Evolutionary conservation across 2,888 invertebrate genomes (phyloP), one percentile per base, ranked within the genome.

Genomic region (Sinelater perroti): DNA sequence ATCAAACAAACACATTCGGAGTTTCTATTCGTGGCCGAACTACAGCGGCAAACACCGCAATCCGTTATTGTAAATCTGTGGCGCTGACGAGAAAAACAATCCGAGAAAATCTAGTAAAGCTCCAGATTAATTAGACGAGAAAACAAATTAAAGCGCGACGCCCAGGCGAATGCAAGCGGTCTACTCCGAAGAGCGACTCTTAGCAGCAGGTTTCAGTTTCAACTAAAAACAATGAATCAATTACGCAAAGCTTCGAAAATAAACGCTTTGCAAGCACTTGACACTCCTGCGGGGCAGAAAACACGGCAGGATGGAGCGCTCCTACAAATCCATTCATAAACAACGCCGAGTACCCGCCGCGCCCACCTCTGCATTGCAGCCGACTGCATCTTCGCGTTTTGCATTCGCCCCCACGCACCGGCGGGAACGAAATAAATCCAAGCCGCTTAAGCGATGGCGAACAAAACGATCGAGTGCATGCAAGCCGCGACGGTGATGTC

Each of bases 101-200:
- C 20, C 20, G 40, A 21, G 20, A 5, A 21, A 40, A 40, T 18
- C n/a, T 40, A 20, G 20, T 40, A 40, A 20, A 40, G 40, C 40
- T 40, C 10, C 11, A 20, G 40, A 40, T 40, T 40, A 40, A 40
- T 11, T 17, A 14, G 11, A 13, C 10, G 36, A 36, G 40, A 17
- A 11, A 40, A 11, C 40, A 40, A 40, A 40, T 40, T 40, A 40
- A 40, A 40, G 40, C 18, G 35, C 8, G n/a, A n/a, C n/a, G n/a
- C n/a, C n/a, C n/a, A n/a, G n/a, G n/a, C n/a, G n/a, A n/a, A n/a
- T n/a, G n/a, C n/a, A n/a, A n/a, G n/a, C n/a, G n/a, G n/a, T n/a
- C 28, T 3, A n/a, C n/a, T n/a, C n/a, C n/a, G n/a, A n/a, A n/a
- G n/a, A n/a, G n/a, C n/a, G n/a, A n/a, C n/a, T n/a, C n/a, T n/a